A percentile compares a stretch with the other conserved stretches of the same genome.
Evolutionary conservation across 2,888 invertebrate genomes (phyloP).

Genomic region (Rotaria sp.): DNA sequence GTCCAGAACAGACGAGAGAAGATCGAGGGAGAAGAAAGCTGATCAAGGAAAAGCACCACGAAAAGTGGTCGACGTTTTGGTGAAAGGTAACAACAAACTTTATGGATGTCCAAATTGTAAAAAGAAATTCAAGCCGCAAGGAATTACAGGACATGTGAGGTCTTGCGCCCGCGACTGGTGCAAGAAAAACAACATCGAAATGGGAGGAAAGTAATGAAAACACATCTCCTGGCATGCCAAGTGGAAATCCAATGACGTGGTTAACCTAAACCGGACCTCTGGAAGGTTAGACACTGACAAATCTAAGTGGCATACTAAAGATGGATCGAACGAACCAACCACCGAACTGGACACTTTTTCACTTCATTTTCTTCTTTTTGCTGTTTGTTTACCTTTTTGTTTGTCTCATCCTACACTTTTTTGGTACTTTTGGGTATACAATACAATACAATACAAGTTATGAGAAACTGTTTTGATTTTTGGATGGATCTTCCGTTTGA

Average conservation of each 20-base stretch:
- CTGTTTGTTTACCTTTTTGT: not conserved
- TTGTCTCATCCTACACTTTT: constrained; percentile 1
- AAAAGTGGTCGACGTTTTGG: not conserved
- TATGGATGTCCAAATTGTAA: constrained; percentile 4
- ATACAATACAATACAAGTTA: too few relatives aligned
- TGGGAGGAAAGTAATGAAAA: constrained; percentile 3
- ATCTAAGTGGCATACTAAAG: constrained; percentile 1
- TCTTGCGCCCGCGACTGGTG: not conserved
- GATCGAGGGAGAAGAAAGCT: not conserved
- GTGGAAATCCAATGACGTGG: not conserved
- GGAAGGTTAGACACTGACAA: not conserved
- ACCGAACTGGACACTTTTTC: not conserved
- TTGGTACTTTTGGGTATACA: not conserved
- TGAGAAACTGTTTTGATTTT: too few relatives aligned
- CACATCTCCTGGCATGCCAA: not conserved
- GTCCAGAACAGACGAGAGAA: not conserved
- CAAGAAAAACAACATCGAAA: constrained; percentile 2
- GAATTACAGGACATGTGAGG: constrained; percentile 13
- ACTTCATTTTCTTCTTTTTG: too few relatives aligned
- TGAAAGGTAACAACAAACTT: not conserved
- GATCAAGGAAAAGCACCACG: constrained; percentile 8
- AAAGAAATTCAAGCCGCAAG: not conserved
- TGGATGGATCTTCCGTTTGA: too few relatives aligned
- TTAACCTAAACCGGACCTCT: not conserved
- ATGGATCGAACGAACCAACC: constrained; percentile 1